Evolutionary conservation across 2,888 invertebrate genomes (phyloP).

Genomic region (Rhopalosiphum nymphaeae): DNA sequence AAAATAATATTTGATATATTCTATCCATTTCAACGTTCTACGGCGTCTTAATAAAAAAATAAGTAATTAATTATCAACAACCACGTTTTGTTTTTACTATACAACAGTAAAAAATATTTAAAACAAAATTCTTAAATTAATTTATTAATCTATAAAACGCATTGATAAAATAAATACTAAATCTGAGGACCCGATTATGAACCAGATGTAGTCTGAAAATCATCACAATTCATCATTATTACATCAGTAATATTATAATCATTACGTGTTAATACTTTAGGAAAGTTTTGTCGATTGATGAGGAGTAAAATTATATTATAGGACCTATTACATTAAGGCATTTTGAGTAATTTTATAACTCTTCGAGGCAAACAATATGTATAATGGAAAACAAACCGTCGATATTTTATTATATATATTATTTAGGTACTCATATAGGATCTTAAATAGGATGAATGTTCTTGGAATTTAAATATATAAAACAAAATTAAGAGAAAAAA

Average conservation of each 20-base stretch:
- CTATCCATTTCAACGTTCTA: neutral
- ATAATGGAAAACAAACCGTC: neutral
- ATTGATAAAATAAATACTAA: neutral
- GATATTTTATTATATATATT: neutral
- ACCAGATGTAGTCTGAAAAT: neutral
- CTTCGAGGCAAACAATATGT: neutral
- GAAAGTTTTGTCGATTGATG: neutral
- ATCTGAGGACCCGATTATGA: neutral
- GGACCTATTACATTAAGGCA: neutral
- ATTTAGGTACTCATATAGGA: neutral
- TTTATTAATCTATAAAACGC: neutral
- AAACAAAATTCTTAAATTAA: neutral
- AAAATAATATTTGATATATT: neutral
- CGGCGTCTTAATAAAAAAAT: neutral
- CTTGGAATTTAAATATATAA: neutral
- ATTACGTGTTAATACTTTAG: neutral
- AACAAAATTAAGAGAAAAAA: neutral
- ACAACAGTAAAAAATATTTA: neutral
- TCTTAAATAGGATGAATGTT: neutral
- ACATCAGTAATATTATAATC: neutral
- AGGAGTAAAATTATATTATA: neutral
- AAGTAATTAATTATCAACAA: neutral
- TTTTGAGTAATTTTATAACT: neutral
- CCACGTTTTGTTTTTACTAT: neutral
- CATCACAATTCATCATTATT: neutral